Conservation (phyloP, 1,140 invertebrate species). For the Oedothorax gibbosus region DNA sequence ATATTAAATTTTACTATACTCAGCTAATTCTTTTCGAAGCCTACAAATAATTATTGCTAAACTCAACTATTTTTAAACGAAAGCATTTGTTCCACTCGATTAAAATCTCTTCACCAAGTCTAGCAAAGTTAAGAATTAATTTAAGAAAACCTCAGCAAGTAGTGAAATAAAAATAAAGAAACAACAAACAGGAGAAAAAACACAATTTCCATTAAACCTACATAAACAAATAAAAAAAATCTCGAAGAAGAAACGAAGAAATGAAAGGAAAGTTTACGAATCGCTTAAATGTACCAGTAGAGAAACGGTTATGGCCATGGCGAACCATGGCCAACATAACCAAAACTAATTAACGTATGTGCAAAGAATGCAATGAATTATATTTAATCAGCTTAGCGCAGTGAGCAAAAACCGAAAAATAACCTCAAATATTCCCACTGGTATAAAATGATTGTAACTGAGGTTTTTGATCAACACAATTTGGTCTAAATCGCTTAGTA, state of each 20-base stretch:
- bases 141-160: conserved; percentile 24
- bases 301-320: not conserved
- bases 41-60: too few species aligned
- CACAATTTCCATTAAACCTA: not conserved
- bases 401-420: not conserved
- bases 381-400: conserved; percentile 41
- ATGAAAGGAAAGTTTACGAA: not conserved
- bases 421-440: not conserved
- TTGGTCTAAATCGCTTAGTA: not conserved
- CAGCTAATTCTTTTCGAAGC: too few species aligned
- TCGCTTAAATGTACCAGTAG: not conserved
- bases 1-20: too few species aligned
- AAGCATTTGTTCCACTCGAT: not conserved
- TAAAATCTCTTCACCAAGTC: conserved; percentile 3
- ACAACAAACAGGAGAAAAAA: not conserved
- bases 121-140: conserved; percentile 6
- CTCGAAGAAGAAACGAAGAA: not conserved
- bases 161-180: conserved; percentile 11
- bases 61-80: not conserved
- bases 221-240: not conserved
- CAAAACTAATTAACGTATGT: conserved; percentile 35
- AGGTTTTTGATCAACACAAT: too few species aligned
- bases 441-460: too few species aligned
- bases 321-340: not conserved
- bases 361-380: conserved; percentile 31